Evolutionary conservation across 2,888 invertebrate species (phyloP), one percentile per base, ranked within the genome.

Genomic region (Pachydiplax longipennis): DNA sequence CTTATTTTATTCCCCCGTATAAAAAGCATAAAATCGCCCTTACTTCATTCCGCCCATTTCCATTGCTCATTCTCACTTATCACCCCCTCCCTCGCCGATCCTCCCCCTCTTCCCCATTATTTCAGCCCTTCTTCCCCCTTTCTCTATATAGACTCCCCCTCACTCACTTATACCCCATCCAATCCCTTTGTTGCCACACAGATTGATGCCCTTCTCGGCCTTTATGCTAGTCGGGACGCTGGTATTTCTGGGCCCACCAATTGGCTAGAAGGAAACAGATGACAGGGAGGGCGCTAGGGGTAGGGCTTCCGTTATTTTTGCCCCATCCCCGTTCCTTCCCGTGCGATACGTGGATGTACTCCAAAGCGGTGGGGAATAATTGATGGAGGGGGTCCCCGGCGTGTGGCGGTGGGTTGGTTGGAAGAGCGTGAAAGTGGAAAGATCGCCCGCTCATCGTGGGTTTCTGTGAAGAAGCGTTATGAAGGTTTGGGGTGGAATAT

Each of bases 221-320:
- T 87, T 61, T 87, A 87, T 87, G 87, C 87, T n/a, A 37, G 87
- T 37, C 35, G 87, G 65, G 87, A 83, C 83, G 83, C 83, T 83
- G 83, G 83, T 83, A 61, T 83, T 83, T 58, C 35, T 35, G 87
- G 37, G 87, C 37, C 22, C 61, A 15, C 87, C 87, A 87, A 87
- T 87, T 87, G 87, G 87, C 87, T 87, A 37, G 61, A 65, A 87
- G 87, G 87, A 65, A 87, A 65, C 87, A 87, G 87, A 83, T 83
- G 83, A 83, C 82, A 37, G 31, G 12, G 58, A 58, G 83, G 58
- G 58, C n/a, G 35, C 15, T 35, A 80, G 35, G 31, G 37, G 18
- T 4, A 22, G 31, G 83, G 58, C 53, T 31, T 61, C 37, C 37
- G 87, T 40, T 40, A n/a, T 81, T 37, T 37, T 40, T 40, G 15